Evolutionary conservation across 53 echinoderm and acorn worm genomes (phyloP), one percentile per base, ranked within the genome.

Genomic region (Patiria pectinifera): DNA sequence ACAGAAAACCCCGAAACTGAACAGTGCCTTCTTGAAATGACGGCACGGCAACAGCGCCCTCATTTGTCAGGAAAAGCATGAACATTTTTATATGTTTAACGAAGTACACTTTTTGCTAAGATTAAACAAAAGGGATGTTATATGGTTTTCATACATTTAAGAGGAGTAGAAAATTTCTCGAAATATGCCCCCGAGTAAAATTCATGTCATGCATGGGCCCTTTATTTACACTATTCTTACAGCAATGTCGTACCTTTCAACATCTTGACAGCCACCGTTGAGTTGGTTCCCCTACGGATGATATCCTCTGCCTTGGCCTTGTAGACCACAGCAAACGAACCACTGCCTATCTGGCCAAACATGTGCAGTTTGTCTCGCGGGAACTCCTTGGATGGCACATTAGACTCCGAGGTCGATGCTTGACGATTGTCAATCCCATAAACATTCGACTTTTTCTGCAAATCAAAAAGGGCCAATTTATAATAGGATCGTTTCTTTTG

Each of bases 261-360:
- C 89, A 90, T 94, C 81, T 97, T 97, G 49, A 97, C 96, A 11
- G 97, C 97, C 11, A 97, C 96, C 21, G 91, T 88, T 21, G 95
- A 82, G 70, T 53, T 94, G 6, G 59, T 59, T 16, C 85, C 85
- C 48, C 59, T 78, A 1, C 46, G 74, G 2, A 91, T 18, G 14
- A 97, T 87, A 0, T 91, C 95, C 22, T 92, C 72, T 18, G 97
- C 97, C 58, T 95, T 91, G 13, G 96, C 98, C 53, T 96, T 98
- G 87, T 94, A 96, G 12, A 98, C 98, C 11, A 93, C 87, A 43
- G 95, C 98, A 45, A 98, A 98, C 0, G 98, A 94, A 3, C 98
- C 98, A 62, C 94, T 93, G 4, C 98, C 98, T 5, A 98, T 46
- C n/a, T 94, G 83, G 16, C 83, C 93, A 0, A 91, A 71, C 25